phyloP scores from a whole-genome alignment of 2,113 vertebrate species.

The Grammomys surdaster region DNA sequence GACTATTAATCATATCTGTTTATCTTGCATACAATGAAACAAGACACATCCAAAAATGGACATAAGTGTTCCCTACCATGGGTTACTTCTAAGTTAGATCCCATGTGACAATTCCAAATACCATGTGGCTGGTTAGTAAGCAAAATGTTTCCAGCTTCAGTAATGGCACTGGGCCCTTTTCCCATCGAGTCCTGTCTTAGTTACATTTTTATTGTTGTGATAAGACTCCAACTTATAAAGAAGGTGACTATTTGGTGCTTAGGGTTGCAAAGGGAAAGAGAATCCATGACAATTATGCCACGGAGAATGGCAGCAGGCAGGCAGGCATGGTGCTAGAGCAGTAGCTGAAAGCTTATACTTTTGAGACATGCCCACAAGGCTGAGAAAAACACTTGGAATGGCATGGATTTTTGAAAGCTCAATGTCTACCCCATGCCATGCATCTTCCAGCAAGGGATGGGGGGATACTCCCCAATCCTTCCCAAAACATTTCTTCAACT shows the following conservation, averaged over 20 bases:
- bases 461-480: neutral
- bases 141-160: neutral
- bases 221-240: neutral
- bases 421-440: neutral
- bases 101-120: neutral
- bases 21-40: neutral
- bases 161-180: neutral
- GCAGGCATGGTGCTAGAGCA: neutral
- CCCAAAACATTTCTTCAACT: neutral
- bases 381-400: neutral
- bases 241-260: neutral
- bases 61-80: neutral
- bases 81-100: neutral
- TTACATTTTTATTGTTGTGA: neutral
- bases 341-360: neutral
- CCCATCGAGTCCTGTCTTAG: neutral
- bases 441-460: neutral
- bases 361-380: neutral
- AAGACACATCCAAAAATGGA: neutral
- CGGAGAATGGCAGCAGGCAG: neutral
- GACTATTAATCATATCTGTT: constrained; percentile 31
- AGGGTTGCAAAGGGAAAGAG: neutral
- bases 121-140: neutral
- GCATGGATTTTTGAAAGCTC: neutral
- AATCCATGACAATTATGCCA: neutral